Evolutionary conservation across 2,113 vertebrate species (phyloP).

Genomic region (Peromyscus polionotus): DNA sequence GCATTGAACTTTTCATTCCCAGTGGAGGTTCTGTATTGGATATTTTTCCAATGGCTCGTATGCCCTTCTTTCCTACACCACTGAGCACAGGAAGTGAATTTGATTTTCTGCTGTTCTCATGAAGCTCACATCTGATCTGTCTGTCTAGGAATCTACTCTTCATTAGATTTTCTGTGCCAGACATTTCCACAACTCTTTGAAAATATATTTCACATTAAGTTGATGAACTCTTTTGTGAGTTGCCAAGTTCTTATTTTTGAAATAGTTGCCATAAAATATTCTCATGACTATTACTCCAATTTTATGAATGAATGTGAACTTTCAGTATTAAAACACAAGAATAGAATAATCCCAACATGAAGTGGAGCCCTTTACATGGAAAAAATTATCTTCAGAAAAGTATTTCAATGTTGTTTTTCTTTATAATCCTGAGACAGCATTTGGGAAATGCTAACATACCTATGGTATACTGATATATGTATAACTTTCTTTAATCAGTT

Average conservation of each 20-base stretch:
- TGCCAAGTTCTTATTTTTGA: conserved; percentile 9
- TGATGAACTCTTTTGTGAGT: background rate
- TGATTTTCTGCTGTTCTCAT: background rate
- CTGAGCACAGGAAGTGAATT: background rate
- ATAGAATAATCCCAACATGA: background rate
- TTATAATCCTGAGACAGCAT: background rate
- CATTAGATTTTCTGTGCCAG: background rate
- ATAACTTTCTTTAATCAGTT: background rate
- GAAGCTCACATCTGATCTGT: background rate
- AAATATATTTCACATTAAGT: background rate
- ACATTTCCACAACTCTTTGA: background rate
- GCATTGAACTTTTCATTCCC: background rate
- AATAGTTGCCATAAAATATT: background rate
- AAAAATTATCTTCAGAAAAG: background rate
- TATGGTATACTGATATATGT: background rate
- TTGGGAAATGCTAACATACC: background rate
- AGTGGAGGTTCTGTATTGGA: background rate
- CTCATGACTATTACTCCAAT: background rate
- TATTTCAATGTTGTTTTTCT: background rate
- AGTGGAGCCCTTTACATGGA: background rate
- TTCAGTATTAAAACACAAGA: background rate
- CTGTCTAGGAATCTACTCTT: background rate
- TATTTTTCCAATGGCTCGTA: background rate
- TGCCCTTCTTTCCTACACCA: background rate
- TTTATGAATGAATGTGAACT: background rate